Percentiles rank a stretch among this genome's conserved stretches.
phyloP scores from a whole-genome alignment of 2,113 vertebrate genomes.

The Gopherus flavomarginatus region DNA sequence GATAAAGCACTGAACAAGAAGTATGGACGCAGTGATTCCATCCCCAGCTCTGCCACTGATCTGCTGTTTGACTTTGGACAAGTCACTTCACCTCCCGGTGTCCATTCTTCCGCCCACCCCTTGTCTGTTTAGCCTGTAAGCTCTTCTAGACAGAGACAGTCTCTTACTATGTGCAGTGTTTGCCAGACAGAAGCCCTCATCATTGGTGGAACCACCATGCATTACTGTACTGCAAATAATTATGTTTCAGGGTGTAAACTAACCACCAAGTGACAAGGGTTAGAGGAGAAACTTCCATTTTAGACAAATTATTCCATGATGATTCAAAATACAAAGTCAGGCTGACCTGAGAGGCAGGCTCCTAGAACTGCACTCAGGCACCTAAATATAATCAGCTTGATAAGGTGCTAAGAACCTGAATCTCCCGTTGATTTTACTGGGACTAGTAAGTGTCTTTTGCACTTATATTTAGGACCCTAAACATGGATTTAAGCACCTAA shows the following conservation, averaged over 20 bases:
- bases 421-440: too few relatives aligned
- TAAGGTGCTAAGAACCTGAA: too few relatives aligned
- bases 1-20: not conserved
- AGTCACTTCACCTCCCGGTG: not conserved
- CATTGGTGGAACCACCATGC: not conserved
- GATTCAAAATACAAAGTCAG: not conserved
- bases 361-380: too few relatives aligned
- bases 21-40: not conserved
- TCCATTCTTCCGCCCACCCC: rapidly evolving
- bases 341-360: too few relatives aligned
- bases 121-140: rapidly evolving
- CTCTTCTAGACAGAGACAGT: not conserved
- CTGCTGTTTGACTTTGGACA: not conserved
- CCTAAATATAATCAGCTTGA: too few relatives aligned
- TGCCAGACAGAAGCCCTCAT: not conserved
- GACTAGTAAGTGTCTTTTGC: too few relatives aligned
- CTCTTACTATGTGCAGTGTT: not conserved
- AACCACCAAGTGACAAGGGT: not conserved
- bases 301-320: not conserved
- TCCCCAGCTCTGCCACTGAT: not conserved
- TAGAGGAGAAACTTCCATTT: not conserved
- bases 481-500: too few relatives aligned
- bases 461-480: too few relatives aligned
- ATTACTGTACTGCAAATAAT: not conserved
- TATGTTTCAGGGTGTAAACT: not conserved